A percentile compares a stretch with the other conserved stretches of the same genome.
These are phyloP conservation scores for Cerastis rubricosa DNA, from an alignment of 2,888 invertebrate species.

Conservation along the genomic window DNA sequence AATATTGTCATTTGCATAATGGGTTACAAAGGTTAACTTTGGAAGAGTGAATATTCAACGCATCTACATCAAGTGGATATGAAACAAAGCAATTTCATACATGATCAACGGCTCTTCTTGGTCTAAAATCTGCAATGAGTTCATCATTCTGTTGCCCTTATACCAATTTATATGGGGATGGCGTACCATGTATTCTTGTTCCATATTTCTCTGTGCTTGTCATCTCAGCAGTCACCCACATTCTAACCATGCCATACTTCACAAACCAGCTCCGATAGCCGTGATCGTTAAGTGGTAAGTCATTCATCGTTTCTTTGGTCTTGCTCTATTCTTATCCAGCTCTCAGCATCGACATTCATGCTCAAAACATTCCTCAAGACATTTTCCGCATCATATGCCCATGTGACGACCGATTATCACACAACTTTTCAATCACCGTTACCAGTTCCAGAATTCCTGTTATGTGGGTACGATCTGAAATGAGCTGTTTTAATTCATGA, in stretches of 20 bases:
- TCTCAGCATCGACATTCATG: not conserved
- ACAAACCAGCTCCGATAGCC: not conserved
- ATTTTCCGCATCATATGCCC: not conserved
- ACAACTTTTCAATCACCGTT: too few species aligned
- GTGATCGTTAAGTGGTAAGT: not conserved
- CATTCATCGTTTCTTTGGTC: not conserved
- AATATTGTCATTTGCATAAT: constrained; percentile 25
- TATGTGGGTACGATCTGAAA: not conserved
- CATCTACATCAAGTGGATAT: too few species aligned
- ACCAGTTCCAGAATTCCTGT: too few species aligned
- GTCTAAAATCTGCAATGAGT: too few species aligned
- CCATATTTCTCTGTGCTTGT: not conserved
- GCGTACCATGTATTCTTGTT: too few species aligned
- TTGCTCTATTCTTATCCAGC: not conserved
- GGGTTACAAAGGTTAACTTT: constrained; percentile 10
- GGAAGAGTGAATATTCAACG: not conserved
- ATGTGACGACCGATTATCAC: not conserved
- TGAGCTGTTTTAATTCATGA: too few species aligned
- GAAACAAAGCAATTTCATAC: too few species aligned
- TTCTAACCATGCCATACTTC: not conserved
- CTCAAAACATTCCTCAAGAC: not conserved
- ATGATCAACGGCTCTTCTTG: too few species aligned
- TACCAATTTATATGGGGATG: too few species aligned
- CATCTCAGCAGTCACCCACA: not conserved
- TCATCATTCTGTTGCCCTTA: too few species aligned